A percentile compares a stretch with the other conserved stretches of the same genome.
Evolutionary conservation across 2,888 invertebrate species (phyloP).

Genomic region (Clusia tigrina): DNA sequence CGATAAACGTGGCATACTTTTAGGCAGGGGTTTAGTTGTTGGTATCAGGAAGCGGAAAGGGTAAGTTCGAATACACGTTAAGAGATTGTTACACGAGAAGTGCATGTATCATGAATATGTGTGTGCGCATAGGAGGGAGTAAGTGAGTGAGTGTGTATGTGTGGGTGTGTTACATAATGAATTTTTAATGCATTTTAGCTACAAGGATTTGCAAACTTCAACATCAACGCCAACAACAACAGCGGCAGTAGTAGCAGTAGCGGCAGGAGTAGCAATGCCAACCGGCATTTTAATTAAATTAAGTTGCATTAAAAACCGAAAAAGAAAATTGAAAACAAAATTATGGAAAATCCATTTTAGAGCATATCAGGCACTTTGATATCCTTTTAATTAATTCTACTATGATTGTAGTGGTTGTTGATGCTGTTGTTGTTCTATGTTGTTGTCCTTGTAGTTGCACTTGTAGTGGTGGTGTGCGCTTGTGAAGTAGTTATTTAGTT

Average conservation of each 20-base stretch:
- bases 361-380: background rate
- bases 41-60: background rate
- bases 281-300: conserved; percentile 28
- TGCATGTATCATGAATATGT: background rate
- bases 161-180: conserved; percentile 22
- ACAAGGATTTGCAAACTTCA: conserved; percentile 13
- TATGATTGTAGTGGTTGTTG: background rate
- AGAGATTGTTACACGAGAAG: background rate
- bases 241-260: no score
- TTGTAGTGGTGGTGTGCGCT: no score
- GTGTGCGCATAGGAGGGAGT: background rate
- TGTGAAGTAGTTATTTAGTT: no score
- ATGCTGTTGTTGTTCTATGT: background rate
- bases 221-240: background rate
- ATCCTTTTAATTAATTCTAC: background rate
- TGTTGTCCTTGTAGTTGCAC: conserved; percentile 3
- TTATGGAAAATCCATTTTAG: background rate
- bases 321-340: background rate
- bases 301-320: background rate
- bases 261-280: no score
- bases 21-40: background rate
- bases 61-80: background rate
- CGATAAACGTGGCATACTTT: background rate
- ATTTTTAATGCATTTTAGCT: conserved; percentile 29
- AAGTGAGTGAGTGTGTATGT: background rate